Evolutionary conservation across 1,140 invertebrate species (phyloP).

Genomic region (Arion vulgaris): DNA sequence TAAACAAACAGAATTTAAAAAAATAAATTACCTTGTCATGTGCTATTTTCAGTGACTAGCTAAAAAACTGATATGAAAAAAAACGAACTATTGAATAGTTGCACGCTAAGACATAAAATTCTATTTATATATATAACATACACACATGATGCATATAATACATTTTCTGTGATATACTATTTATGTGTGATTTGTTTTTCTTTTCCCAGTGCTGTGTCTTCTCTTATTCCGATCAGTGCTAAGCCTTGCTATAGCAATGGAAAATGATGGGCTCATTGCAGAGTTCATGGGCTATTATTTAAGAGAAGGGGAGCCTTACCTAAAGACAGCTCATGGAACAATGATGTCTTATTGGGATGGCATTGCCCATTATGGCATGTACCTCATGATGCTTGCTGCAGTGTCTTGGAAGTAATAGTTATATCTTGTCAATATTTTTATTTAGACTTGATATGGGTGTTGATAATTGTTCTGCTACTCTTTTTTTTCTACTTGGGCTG

Average conservation of each 20-base stretch:
- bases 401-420: slow-evolving; percentile 49
- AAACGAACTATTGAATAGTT: no score
- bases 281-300: slow-evolving; percentile 67
- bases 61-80: no score
- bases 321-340: slow-evolving; percentile 66
- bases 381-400: slow-evolving; percentile 58
- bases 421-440: not conserved
- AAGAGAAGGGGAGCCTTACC: slow-evolving; percentile 67
- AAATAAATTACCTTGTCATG: no score
- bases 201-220: slow-evolving; percentile 62
- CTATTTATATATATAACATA: not conserved
- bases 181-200: not conserved
- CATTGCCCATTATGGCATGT: slow-evolving; percentile 66
- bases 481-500: not conserved
- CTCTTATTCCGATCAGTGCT: slow-evolving; percentile 63
- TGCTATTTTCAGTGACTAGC: no score
- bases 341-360: slow-evolving; percentile 70
- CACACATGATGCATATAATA: not conserved
- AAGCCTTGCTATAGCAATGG: slow-evolving; percentile 65
- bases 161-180: not conserved
- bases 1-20: no score
- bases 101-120: no score
- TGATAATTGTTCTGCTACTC: not conserved
- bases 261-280: slow-evolving; percentile 64
- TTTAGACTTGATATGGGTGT: no score